Evolutionary conservation across 1,140 invertebrate species (phyloP).

Genomic region (Chelonus insularis): DNA sequence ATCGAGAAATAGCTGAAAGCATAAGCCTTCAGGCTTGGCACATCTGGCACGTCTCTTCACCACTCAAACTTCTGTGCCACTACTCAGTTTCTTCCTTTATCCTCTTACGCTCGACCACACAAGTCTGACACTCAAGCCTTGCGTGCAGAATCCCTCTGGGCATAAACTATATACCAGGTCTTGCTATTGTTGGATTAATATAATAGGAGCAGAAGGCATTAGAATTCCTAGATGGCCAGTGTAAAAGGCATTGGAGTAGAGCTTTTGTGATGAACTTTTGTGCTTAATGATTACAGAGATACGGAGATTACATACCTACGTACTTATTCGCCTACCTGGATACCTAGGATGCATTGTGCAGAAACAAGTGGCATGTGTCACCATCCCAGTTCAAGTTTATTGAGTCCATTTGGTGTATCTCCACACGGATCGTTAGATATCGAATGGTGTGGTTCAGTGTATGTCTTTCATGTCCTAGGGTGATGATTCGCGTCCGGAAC

Average conservation of each 20-base stretch:
- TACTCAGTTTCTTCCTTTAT: background rate
- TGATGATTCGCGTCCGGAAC: background rate
- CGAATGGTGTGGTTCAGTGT: background rate
- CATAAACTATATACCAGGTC: background rate
- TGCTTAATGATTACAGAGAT: background rate
- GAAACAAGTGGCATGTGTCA: background rate
- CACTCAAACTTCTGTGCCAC: background rate
- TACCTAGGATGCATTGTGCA: background rate
- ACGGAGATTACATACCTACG: too few species aligned
- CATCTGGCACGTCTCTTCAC: slow-evolving; percentile 14
- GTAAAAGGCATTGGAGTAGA: background rate
- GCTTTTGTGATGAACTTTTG: background rate
- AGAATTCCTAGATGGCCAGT: background rate
- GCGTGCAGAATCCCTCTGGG: background rate
- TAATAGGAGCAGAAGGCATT: background rate
- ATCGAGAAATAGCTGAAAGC: background rate
- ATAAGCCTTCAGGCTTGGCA: slow-evolving; percentile 11
- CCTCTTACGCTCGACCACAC: slow-evolving; percentile 1
- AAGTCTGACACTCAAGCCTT: slow-evolving; percentile 6
- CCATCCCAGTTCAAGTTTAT: background rate
- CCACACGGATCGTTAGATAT: slow-evolving; percentile 10
- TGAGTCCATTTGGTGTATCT: slow-evolving; percentile 3
- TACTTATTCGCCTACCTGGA: too few species aligned
- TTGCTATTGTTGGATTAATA: background rate
- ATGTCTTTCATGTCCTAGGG: background rate